Conservation (phyloP, 1,140 invertebrate genomes). For the Amphibalanus amphitrite region DNA sequence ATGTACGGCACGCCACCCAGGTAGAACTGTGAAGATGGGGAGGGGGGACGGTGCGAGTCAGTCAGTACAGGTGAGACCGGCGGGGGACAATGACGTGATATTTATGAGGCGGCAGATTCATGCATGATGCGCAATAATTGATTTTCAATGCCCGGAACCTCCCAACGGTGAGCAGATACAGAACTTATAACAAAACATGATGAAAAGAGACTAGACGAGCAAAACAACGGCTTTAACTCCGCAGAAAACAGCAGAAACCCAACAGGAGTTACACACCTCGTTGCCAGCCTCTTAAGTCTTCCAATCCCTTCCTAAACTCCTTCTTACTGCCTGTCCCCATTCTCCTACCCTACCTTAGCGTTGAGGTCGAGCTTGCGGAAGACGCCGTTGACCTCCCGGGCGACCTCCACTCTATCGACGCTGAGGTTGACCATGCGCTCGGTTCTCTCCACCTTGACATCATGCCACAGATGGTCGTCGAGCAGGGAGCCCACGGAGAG, state of each 20-base stretch:
- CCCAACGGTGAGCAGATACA: neutral
- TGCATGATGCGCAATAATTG: too few species aligned
- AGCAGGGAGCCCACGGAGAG: constrained; percentile 78
- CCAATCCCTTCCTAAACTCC: too few species aligned
- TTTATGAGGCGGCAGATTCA: neutral
- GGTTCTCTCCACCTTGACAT: constrained; percentile 72
- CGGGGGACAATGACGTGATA: neutral
- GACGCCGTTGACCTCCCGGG: constrained; percentile 68
- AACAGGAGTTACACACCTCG: too few species aligned
- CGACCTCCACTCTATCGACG: constrained; percentile 77
- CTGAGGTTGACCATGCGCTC: constrained; percentile 66
- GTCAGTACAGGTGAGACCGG: neutral
- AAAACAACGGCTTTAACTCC: too few species aligned
- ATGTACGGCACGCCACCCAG: constrained; percentile 73
- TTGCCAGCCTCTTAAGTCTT: too few species aligned
- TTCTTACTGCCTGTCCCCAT: too few species aligned
- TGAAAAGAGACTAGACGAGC: too few species aligned
- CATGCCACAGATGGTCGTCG: constrained; percentile 96
- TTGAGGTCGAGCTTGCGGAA: constrained; percentile 81
- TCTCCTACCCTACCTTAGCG: constrained; percentile 58
- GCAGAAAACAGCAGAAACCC: too few species aligned
- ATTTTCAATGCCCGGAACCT: too few species aligned
- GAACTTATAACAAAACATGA: neutral
- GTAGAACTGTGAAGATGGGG: constrained; percentile 47
- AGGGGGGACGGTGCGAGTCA: neutral